Percentiles rank a stretch among this genome's conserved stretches.
Evolutionary conservation across 2,797 vertebrate genomes (phyloP).

Genomic region (Cossypha caffra): DNA sequence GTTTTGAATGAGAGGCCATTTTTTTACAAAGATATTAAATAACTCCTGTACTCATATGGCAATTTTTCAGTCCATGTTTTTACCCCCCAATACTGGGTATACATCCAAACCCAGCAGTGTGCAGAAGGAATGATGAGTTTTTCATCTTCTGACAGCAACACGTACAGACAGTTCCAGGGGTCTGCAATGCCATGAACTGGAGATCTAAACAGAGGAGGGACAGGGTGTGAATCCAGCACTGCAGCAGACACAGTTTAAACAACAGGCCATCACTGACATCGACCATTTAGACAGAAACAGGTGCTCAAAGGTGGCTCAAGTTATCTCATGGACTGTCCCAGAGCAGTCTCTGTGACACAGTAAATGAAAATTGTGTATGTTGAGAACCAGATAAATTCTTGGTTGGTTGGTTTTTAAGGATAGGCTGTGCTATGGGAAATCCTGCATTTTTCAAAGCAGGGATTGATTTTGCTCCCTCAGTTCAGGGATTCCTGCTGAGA

Average conservation of each 20-base stretch:
- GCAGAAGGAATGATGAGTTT: not conserved
- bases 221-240: not conserved
- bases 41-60: not conserved
- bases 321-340: not conserved
- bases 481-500: slow-evolving; percentile 19
- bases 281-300: not conserved
- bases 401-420: not conserved
- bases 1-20: not conserved
- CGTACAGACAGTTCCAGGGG: not conserved
- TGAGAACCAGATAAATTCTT: not conserved
- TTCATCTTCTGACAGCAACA: not conserved
- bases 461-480: slow-evolving; percentile 12
- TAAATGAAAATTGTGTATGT: not conserved
- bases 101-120: not conserved
- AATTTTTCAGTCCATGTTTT: not conserved
- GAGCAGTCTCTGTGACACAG: not conserved
- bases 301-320: not conserved
- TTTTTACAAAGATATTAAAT: not conserved
- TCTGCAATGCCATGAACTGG: fast-evolving
- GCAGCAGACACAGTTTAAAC: not conserved
- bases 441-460: not conserved
- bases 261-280: not conserved
- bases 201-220: not conserved
- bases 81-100: not conserved
- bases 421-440: not conserved